Conservation (phyloP, 2,888 invertebrate species). For the Drosophila dives region DNA sequence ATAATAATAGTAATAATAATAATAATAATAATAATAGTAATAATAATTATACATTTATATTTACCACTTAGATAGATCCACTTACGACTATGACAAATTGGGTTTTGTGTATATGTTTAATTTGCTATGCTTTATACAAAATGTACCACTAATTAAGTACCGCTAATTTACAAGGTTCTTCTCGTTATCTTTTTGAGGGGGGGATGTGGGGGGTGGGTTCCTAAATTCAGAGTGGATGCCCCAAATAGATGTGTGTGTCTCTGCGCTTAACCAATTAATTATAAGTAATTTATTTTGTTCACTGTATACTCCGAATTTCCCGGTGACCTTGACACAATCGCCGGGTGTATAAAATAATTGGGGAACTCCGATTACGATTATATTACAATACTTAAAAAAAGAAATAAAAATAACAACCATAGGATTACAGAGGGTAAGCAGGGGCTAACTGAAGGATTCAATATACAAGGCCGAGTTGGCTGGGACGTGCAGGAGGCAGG, state of each 20-base stretch:
- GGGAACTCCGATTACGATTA: conserved; percentile 16
- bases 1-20: conserved; percentile 43
- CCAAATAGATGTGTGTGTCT: conserved; percentile 43
- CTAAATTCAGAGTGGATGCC: conserved; percentile 16
- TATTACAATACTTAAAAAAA: conserved; percentile 15
- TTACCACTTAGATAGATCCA: conserved; percentile 31
- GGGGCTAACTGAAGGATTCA: conserved; percentile 59
- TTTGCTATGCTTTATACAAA: conserved; percentile 75
- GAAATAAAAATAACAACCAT: conserved; percentile 1
- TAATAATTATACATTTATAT: conserved; percentile 45
- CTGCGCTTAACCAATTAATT: conserved; percentile 75
- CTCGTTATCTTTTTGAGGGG: background rate
- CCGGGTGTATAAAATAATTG: conserved; percentile 40
- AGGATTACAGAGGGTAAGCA: conserved; percentile 26
- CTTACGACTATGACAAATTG: conserved; percentile 76
- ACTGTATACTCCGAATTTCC: conserved; percentile 84
- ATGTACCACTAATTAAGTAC: conserved; percentile 68
- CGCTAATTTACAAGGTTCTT: conserved; percentile 64
- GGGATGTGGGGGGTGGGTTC: background rate
- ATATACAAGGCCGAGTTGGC: conserved; percentile 39
- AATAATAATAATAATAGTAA: conserved; percentile 51
- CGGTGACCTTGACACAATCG: conserved; percentile 12
- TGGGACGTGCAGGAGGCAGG: background rate
- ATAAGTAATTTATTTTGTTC: conserved; percentile 73
- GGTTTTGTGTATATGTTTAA: conserved; percentile 47